Percentiles rank a stretch among this genome's conserved stretches.
phyloP scores from a whole-genome alignment of 1,140 invertebrate genomes.

The Lepidurus couesii region DNA sequence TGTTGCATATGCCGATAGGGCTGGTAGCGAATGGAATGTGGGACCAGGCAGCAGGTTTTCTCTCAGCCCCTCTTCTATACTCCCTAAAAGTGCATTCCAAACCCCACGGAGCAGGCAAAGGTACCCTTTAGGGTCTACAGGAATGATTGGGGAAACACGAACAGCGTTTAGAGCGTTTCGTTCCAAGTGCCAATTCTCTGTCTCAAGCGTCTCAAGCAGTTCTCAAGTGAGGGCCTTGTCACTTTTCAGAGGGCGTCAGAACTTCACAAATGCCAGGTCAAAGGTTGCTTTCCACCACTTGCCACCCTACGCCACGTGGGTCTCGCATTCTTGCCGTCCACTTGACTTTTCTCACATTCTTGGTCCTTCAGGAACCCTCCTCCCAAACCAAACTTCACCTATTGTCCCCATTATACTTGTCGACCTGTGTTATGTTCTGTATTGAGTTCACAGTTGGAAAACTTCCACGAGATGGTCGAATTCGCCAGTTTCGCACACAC shows the following conservation, averaged over 20 bases:
- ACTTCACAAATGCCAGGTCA: slow-evolving; percentile 3
- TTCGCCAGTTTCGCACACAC: background rate
- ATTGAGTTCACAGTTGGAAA: background rate
- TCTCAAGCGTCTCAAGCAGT: slow-evolving; percentile 2
- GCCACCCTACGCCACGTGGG: slow-evolving; percentile 1
- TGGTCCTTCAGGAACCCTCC: background rate
- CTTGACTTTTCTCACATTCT: background rate
- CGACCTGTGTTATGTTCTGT: background rate
- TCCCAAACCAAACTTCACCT: background rate
- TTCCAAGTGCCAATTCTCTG: slow-evolving; percentile 17
- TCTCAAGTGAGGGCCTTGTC: background rate
- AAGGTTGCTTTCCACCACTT: background rate
- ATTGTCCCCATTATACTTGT: no score
- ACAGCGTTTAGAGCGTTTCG: background rate
- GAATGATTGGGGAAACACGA: background rate
- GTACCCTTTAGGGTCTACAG: background rate
- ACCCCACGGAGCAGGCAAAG: background rate
- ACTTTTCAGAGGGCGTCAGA: background rate
- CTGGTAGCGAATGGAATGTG: background rate
- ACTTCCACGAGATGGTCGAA: background rate
- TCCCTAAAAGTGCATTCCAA: slow-evolving; percentile 3
- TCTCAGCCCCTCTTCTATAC: background rate
- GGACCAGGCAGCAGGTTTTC: slow-evolving; percentile 6
- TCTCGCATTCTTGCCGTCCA: slow-evolving; percentile 1
- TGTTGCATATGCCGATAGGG: slow-evolving; percentile 10